Evolutionary conservation across 2,888 invertebrate genomes (phyloP).

Genomic region (Lathronympha strigana): DNA sequence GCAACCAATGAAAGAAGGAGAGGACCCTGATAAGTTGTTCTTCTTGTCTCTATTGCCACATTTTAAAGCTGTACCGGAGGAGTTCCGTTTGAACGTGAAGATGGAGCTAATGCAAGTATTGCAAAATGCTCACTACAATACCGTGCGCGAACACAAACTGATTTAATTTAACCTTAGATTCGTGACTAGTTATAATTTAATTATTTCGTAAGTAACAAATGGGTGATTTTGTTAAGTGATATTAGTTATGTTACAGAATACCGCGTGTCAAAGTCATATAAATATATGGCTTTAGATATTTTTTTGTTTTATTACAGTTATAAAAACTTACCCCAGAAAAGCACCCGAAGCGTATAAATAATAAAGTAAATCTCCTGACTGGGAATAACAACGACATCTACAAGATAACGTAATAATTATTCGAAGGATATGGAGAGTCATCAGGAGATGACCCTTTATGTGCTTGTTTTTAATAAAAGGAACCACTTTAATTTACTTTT

Average conservation of each 20-base stretch:
- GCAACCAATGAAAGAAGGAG: conserved; percentile 55
- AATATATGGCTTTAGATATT: conserved; percentile 24
- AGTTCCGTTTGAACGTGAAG: conserved; percentile 68
- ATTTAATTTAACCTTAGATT: conserved; percentile 46
- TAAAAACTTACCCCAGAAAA: not conserved
- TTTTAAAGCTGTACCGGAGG: conserved; percentile 71
- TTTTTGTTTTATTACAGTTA: conserved; percentile 22
- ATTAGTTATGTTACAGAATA: conserved; percentile 36
- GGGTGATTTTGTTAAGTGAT: conserved; percentile 34
- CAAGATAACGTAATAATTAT: not conserved
- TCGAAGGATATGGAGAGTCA: not conserved
- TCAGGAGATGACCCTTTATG: no score
- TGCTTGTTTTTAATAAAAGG: no score
- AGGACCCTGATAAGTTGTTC: conserved; percentile 74
- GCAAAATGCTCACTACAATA: conserved; percentile 64
- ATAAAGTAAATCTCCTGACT: not conserved
- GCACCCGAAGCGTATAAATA: not conserved
- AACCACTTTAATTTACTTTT: no score
- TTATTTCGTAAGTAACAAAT: conserved; percentile 28
- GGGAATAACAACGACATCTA: no score
- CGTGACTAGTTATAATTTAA: conserved; percentile 29
- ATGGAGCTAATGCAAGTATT: conserved; percentile 77
- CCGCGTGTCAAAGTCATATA: conserved; percentile 29
- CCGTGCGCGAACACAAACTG: conserved; percentile 57
- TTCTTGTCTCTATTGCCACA: conserved; percentile 73